These are phyloP conservation scores for Hesperia comma DNA, from an alignment of 2,888 invertebrate species.

Conservation along the genomic window DNA sequence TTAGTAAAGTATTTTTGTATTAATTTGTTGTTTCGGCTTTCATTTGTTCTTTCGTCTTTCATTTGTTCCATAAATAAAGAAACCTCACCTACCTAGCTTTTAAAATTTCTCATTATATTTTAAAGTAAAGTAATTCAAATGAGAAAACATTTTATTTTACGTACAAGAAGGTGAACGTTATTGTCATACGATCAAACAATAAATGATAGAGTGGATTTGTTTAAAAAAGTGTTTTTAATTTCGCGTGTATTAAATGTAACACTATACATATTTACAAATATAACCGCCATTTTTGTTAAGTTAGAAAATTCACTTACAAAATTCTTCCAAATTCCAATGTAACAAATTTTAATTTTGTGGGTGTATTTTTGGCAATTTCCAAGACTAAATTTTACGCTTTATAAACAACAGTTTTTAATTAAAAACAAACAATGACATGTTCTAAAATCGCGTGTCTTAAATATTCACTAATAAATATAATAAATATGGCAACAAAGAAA, in stretches of 20 bases:
- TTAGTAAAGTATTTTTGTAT: too few relatives aligned
- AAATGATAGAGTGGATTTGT: neutral
- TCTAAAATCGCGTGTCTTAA: neutral
- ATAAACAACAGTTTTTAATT: constrained; percentile 18
- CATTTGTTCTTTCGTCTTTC: too few relatives aligned
- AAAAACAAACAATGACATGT: neutral
- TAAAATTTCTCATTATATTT: too few relatives aligned
- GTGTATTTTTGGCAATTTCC: constrained; percentile 52
- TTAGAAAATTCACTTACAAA: constrained; percentile 50
- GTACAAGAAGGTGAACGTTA: too few relatives aligned
- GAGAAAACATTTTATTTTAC: too few relatives aligned
- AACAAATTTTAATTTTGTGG: constrained; percentile 50
- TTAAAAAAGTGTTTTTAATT: constrained; percentile 38
- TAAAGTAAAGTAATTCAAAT: too few relatives aligned
- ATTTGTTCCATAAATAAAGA: too few relatives aligned
- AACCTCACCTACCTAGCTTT: too few relatives aligned
- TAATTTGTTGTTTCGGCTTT: too few relatives aligned
- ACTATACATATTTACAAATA: constrained; percentile 65
- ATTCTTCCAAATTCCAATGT: constrained; percentile 52
- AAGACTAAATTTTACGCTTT: constrained; percentile 25
- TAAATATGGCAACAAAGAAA: constrained; percentile 2
- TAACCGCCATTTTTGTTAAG: constrained; percentile 28
- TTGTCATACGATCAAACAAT: neutral
- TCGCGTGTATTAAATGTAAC: constrained; percentile 66
- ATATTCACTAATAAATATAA: neutral